phyloP scores from a whole-genome alignment of 2,888 invertebrate genomes.

The Caenorhabditis becei region DNA sequence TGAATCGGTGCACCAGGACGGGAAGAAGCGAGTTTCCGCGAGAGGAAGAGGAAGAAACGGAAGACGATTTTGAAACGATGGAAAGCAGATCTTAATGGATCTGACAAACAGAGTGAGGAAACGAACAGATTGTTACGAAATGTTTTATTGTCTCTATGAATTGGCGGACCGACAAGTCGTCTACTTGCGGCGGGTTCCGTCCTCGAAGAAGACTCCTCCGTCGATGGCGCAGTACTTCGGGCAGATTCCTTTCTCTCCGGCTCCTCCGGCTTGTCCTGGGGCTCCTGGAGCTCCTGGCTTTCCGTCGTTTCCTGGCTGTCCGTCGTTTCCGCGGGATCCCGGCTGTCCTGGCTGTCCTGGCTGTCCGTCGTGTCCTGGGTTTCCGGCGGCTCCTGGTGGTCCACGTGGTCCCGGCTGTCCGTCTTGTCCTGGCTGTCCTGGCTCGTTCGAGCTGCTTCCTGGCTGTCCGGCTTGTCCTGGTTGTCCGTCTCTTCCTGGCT shows the following conservation, averaged over 20 bases:
- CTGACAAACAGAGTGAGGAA: background rate
- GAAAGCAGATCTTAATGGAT: too few species aligned
- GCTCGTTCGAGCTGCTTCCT: slow-evolving; percentile 49
- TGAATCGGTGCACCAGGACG: background rate
- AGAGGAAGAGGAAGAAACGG: slow-evolving; percentile 14
- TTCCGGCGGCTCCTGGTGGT: slow-evolving; percentile 65
- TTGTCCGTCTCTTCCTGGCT: slow-evolving; percentile 57
- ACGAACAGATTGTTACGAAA: slow-evolving; percentile 2
- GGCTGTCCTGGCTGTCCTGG: slow-evolving; percentile 65
- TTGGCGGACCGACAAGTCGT: too few species aligned
- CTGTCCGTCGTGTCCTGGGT: slow-evolving; percentile 65
- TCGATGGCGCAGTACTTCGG: slow-evolving; percentile 73
- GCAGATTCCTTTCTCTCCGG: slow-evolving; percentile 76
- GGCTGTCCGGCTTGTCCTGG: slow-evolving; percentile 54
- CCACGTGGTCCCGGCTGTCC: slow-evolving; percentile 67
- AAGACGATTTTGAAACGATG: background rate
- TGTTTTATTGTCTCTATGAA: slow-evolving; percentile 20
- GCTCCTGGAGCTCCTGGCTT: slow-evolving; percentile 60
- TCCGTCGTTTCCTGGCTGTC: slow-evolving; percentile 57
- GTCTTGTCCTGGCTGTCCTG: slow-evolving; percentile 58
- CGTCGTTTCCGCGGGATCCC: slow-evolving; percentile 68
- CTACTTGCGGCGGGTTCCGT: slow-evolving; percentile 73
- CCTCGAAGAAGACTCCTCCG: slow-evolving; percentile 77
- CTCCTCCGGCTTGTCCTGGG: slow-evolving; percentile 71
- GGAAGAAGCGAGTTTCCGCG: background rate